phyloP scores from a whole-genome alignment of 1,140 invertebrate genomes.

The Maniola jurtina region DNA sequence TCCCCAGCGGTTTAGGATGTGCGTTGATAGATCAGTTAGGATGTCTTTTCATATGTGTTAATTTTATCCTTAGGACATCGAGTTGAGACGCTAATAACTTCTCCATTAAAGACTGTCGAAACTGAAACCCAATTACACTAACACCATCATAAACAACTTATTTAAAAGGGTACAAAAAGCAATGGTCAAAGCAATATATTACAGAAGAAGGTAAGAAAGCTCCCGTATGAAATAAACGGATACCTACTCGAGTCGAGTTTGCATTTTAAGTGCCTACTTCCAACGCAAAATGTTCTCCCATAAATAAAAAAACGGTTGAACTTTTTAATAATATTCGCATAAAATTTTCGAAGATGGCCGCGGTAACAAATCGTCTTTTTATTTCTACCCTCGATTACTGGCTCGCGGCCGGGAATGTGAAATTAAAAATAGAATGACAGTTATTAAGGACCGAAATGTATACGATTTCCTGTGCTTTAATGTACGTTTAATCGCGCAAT shows the following conservation, averaged over 20 bases:
- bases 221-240: background rate
- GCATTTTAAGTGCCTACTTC: constrained; percentile 11
- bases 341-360: constrained; percentile 7
- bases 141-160: background rate
- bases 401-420: constrained; percentile 1
- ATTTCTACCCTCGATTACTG: constrained; percentile 6
- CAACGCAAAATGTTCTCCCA: constrained; percentile 10
- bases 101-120: no score
- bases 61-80: no score
- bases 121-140: background rate
- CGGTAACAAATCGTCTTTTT: constrained; percentile 12
- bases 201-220: constrained; percentile 5
- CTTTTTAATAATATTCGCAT: constrained; percentile 14
- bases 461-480: background rate
- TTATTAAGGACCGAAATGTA: background rate
- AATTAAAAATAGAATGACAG: background rate
- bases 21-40: no score
- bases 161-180: constrained; percentile 1
- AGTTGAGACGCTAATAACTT: no score
- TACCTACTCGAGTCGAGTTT: constrained; percentile 7
- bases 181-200: constrained; percentile 5
- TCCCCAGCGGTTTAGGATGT: no score
- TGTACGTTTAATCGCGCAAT: no score
- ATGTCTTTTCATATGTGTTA: no score
- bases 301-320: constrained; percentile 16